Evolutionary conservation across 2,797 vertebrate genomes (phyloP).

Genomic region (Numenius phaeopus): DNA sequence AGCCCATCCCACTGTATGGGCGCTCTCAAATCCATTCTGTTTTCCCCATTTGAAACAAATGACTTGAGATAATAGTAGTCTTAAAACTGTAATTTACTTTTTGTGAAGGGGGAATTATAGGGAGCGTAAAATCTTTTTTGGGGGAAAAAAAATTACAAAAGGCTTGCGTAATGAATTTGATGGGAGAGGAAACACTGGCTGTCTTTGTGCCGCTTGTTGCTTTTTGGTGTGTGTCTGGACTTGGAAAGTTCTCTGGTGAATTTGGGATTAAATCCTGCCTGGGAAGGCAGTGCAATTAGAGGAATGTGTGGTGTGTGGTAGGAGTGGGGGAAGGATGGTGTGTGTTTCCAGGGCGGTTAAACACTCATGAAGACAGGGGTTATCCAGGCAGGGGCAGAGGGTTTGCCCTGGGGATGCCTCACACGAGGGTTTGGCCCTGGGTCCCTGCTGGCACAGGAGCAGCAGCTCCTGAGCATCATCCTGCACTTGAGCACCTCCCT

Average conservation of each 20-base stretch:
- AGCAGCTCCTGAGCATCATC: not conserved
- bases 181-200: not conserved
- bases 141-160: slow-evolving; percentile 3
- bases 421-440: not conserved
- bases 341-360: not conserved
- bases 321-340: not conserved
- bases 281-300: not conserved
- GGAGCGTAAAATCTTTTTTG: not conserved
- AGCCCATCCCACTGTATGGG: not conserved
- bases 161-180: not conserved
- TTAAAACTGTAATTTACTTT: slow-evolving; percentile 71
- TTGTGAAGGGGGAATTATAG: slow-evolving; percentile 58
- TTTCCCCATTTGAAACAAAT: slow-evolving; percentile 57
- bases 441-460: not conserved
- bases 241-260: not conserved
- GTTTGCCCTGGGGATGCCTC: not conserved
- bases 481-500: not conserved
- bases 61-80: slow-evolving; percentile 58
- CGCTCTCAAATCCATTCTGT: not conserved
- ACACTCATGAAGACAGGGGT: fast-evolving
- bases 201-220: not conserved
- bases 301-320: not conserved
- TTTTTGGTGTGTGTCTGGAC: not conserved
- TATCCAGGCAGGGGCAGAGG: not conserved
- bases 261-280: not conserved